These are phyloP conservation scores for Ophioninae sp. DNA, from an alignment of 2,888 invertebrate genomes.

Conservation along the genomic window DNA sequence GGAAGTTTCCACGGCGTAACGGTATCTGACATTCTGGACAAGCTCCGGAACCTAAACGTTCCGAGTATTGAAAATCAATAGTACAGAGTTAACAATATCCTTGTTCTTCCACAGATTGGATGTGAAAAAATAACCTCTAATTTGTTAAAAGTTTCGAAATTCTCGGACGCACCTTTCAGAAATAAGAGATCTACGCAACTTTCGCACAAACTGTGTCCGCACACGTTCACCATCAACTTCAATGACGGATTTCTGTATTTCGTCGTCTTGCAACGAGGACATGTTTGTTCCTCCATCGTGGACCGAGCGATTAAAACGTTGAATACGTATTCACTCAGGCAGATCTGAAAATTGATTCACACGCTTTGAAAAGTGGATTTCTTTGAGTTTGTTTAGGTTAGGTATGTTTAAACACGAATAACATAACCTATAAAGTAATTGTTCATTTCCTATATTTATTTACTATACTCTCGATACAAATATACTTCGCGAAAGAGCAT, in stretches of 20 bases:
- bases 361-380: background rate
- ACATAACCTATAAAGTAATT: too few species aligned
- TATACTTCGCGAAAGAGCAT: too few species aligned
- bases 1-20: slow-evolving; percentile 93
- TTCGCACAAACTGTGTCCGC: slow-evolving; percentile 98
- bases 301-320: background rate
- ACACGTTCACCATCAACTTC: slow-evolving; percentile 98
- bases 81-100: too few species aligned
- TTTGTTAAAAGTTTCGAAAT: background rate
- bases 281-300: slow-evolving; percentile 86
- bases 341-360: slow-evolving; percentile 14
- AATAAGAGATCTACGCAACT: slow-evolving; percentile 98
- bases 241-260: slow-evolving; percentile 98
- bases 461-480: too few species aligned
- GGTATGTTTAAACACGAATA: too few species aligned
- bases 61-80: too few species aligned
- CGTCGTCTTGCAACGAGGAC: slow-evolving; percentile 97
- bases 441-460: too few species aligned
- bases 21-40: slow-evolving; percentile 97
- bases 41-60: slow-evolving; percentile 89
- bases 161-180: slow-evolving; percentile 88
- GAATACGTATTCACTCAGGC: background rate
- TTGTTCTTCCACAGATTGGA: too few species aligned
- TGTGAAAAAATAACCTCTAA: too few species aligned
- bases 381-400: too few species aligned